These are phyloP conservation scores for Atopsyche davidsoni DNA, from an alignment of 1,140 invertebrate species.

Conservation along the genomic window DNA sequence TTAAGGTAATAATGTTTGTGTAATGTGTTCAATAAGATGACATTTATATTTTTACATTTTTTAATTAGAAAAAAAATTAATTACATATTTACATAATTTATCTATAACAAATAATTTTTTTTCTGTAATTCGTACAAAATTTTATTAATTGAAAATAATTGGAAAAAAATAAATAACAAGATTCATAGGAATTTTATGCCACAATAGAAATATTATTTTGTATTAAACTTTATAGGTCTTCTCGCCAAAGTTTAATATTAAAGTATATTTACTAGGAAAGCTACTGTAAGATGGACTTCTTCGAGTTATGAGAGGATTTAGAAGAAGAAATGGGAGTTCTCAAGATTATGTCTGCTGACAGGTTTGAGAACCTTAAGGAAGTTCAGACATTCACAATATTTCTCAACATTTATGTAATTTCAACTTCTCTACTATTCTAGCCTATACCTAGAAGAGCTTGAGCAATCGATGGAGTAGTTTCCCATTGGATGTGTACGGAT, in stretches of 20 bases:
- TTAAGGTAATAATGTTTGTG: neutral
- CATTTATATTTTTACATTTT: constrained; percentile 22
- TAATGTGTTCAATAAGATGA: neutral
- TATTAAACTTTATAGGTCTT: too few relatives aligned
- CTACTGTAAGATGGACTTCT: too few relatives aligned
- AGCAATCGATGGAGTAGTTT: constrained; percentile 15
- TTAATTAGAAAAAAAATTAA: constrained; percentile 30
- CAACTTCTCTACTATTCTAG: constrained; percentile 14
- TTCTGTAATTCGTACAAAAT: constrained; percentile 24
- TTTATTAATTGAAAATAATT: constrained; percentile 15
- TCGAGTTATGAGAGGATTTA: too few relatives aligned
- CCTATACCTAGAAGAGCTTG: constrained; percentile 25
- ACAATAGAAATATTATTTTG: constrained; percentile 15
- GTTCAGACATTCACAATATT: neutral
- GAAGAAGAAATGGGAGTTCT: too few relatives aligned
- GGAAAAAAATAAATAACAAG: constrained; percentile 29
- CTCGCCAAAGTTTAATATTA: too few relatives aligned
- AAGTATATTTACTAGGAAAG: too few relatives aligned
- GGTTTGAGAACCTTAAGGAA: too few relatives aligned
- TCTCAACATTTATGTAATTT: constrained; percentile 6
- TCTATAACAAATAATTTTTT: constrained; percentile 29
- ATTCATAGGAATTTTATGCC: constrained; percentile 23
- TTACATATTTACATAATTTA: constrained; percentile 32
- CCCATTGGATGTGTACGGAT: neutral
- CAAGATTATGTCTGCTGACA: too few relatives aligned